Evolutionary conservation across 2,888 invertebrate genomes (phyloP), one percentile per base, ranked within the genome.

Genomic region (Nemapogon koenigi): DNA sequence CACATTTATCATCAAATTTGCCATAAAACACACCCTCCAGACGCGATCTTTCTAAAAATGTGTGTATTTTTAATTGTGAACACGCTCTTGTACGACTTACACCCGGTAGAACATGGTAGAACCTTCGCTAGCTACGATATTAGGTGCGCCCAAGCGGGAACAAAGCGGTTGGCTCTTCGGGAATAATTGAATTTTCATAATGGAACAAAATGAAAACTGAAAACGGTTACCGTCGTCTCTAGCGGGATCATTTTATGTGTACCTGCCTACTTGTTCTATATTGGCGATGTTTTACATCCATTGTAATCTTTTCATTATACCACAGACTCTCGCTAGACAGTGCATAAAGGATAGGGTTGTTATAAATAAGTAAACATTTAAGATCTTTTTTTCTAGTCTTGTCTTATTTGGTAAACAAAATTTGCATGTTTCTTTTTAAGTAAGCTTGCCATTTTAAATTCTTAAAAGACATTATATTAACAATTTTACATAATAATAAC

Each of bases 151-250:
- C 67, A 67, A 73, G 70, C 62, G 60, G 32, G 43, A 60, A 64
- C 59, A 57, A 43, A 43, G 43, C 59, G 55, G 59, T 59, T 56
- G 51, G 57, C 61, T 58, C 67, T 64, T 67, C 58, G 66, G 69
- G 68, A 70, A 75, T 78, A 76, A 78, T 78, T 78, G 68, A 76
- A 76, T 78, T 76, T 73, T 62, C 73, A 71, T 72, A 75, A 67
- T 67, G 66, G 71, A 68, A 71, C 68, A 69, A 72, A 75, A 76
- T 73, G 70, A 72, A 66, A 71, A 19, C 33, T 33, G 33, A 33
- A 33, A 33, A 33, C 33, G 18, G 33, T 33, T 33, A 13, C 19
- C 19, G 19, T 33, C 33, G n/a, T 28, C 15, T 33, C 33, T 18
- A 19, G 19, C 19, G 19, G 13, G 33, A 33, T 19, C 33, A 33